Evolutionary conservation across 2,113 vertebrate genomes (phyloP).

Genomic region (Neofelis nebulosa): DNA sequence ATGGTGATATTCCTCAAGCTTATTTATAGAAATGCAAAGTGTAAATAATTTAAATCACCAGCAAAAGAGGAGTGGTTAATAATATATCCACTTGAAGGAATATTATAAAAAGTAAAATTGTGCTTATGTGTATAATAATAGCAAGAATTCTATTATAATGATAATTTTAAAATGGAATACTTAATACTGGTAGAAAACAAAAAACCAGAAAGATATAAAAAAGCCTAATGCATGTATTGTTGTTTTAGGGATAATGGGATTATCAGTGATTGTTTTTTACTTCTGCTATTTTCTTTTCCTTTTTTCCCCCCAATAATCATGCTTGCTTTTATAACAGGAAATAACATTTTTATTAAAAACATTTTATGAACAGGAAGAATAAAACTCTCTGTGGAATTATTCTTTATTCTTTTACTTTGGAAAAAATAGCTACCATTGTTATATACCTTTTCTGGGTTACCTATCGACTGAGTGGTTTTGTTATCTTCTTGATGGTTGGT

Average conservation of each 20-base stretch:
- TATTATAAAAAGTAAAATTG: constrained; percentile 47
- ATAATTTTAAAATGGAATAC: constrained; percentile 36
- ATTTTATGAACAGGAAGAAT: neutral
- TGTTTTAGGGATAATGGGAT: neutral
- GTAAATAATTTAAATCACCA: constrained; percentile 57
- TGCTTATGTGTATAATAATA: constrained; percentile 31
- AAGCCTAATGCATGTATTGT: neutral
- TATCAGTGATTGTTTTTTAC: neutral
- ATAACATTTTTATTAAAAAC: constrained; percentile 20
- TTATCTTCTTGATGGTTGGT: neutral
- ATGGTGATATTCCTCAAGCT: constrained; percentile 18
- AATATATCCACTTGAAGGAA: constrained; percentile 7
- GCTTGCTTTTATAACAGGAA: neutral
- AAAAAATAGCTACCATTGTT: neutral
- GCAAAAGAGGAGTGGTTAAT: constrained; percentile 37
- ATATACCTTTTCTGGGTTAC: neutral
- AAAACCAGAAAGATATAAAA: neutral
- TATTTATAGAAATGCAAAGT: constrained; percentile 58
- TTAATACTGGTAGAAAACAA: neutral
- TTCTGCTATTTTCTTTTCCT: neutral
- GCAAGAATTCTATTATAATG: neutral
- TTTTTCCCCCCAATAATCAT: neutral
- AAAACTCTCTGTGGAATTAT: neutral
- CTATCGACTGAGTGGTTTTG: neutral
- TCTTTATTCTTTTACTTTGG: constrained; percentile 14